A percentile compares a stretch with the other conserved stretches of the same genome.
Evolutionary conservation across 2,797 vertebrate species (phyloP).

Genomic region (Loris lydekkerianus): DNA sequence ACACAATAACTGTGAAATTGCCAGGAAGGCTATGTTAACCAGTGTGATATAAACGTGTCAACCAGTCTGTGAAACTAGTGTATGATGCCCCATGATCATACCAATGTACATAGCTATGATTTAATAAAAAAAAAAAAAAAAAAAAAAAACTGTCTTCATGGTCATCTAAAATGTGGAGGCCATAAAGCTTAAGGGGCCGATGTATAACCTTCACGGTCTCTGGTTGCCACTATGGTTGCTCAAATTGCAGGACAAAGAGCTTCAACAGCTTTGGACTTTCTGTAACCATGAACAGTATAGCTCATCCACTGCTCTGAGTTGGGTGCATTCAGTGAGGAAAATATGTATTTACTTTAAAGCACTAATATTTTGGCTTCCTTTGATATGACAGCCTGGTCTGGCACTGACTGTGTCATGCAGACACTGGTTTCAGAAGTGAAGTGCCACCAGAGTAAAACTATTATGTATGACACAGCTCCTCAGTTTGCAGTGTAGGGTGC

Average conservation of each 20-base stretch:
- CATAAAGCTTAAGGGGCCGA: neutral
- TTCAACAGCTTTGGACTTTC: neutral
- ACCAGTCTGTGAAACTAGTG: no score
- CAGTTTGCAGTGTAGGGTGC: neutral
- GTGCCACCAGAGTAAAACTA: neutral
- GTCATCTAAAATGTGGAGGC: neutral
- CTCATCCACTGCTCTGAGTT: neutral
- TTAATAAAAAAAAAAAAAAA: no score
- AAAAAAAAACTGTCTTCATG: neutral
- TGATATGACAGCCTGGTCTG: neutral
- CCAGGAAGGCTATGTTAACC: no score
- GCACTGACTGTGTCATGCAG: neutral
- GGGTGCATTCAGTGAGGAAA: neutral
- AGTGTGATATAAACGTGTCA: no score
- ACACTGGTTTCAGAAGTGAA: neutral
- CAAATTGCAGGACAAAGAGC: neutral
- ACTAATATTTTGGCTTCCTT: neutral
- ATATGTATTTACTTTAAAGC: neutral
- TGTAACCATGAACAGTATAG: neutral
- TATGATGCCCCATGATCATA: no score
- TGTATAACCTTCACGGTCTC: neutral
- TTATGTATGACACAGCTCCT: neutral
- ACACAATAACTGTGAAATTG: no score
- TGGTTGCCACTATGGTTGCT: neutral
- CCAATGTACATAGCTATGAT: no score